Evolutionary conservation across 2,888 invertebrate genomes (phyloP).

Genomic region (Pandemis corylana): DNA sequence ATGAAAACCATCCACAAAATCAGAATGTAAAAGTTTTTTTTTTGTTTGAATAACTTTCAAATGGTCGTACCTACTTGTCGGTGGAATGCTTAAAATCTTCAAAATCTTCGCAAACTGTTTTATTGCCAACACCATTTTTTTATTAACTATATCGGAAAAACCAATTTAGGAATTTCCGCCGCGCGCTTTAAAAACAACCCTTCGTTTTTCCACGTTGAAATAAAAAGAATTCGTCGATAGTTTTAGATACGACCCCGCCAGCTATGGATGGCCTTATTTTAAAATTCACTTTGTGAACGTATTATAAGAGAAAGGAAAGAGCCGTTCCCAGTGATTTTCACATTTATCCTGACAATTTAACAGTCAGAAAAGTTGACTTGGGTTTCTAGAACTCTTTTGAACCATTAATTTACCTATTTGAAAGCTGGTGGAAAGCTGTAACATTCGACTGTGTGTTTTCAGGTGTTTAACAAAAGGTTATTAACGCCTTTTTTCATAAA

Average conservation of each 20-base stretch:
- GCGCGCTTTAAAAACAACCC: neutral
- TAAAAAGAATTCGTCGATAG: conserved; percentile 4
- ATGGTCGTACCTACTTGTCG: too few species aligned
- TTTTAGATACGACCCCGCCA: neutral
- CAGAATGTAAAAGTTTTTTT: too few species aligned
- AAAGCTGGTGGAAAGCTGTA: neutral
- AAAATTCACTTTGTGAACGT: conserved; percentile 12
- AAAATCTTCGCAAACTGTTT: neutral
- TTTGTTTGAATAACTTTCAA: neutral
- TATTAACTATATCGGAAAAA: conserved; percentile 5
- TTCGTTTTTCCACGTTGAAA: neutral
- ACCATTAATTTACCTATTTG: too few species aligned
- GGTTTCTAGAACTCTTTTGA: too few species aligned
- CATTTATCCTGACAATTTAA: neutral
- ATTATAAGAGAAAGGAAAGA: neutral
- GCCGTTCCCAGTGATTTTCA: neutral
- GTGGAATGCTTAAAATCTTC: neutral
- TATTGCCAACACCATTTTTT: neutral
- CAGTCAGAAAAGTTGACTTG: neutral
- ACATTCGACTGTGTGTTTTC: too few species aligned
- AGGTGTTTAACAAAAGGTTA: too few species aligned
- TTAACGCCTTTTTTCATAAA: too few species aligned
- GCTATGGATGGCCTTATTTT: neutral
- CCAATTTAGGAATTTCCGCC: neutral
- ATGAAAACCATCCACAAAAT: too few species aligned